Conservation (phyloP, 2,797 vertebrate species). For the Moxostoma hubbsi region DNA sequence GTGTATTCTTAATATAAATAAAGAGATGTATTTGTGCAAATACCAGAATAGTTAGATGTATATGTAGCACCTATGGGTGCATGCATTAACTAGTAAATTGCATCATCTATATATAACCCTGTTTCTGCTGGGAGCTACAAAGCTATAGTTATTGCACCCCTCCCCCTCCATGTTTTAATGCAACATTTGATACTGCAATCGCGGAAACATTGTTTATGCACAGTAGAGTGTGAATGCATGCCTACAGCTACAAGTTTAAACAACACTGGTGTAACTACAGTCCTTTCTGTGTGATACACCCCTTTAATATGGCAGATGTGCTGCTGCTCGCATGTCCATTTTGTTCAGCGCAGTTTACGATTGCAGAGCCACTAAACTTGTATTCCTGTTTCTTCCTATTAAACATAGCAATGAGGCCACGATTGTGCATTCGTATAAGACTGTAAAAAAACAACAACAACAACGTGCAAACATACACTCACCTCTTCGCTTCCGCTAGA, state of each 20-base stretch:
- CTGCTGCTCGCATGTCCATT: constrained; percentile 36
- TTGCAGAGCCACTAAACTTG: constrained; percentile 8
- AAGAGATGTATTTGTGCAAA: too few species aligned
- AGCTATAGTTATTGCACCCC: constrained; percentile 54
- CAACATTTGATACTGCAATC: constrained; percentile 26
- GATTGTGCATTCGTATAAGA: background rate
- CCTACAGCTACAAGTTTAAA: background rate
- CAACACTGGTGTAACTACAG: background rate
- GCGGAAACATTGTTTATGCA: constrained; percentile 30
- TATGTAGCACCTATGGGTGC: background rate
- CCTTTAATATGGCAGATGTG: background rate
- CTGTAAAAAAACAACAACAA: background rate
- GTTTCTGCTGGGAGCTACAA: constrained; percentile 40
- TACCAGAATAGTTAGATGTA: background rate
- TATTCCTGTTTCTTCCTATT: constrained; percentile 10
- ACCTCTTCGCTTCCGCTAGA: constrained; percentile 86
- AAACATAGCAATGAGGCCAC: constrained; percentile 6
- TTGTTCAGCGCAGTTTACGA: constrained; percentile 22
- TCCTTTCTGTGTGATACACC: background rate
- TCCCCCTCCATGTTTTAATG: constrained; percentile 54
- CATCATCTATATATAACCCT: constrained; percentile 18
- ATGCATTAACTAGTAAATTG: background rate
- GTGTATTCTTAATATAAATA: background rate
- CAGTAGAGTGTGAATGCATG: background rate
- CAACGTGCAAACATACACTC: constrained; percentile 58